phyloP scores from a whole-genome alignment of 2,113 vertebrate genomes.

The Apus apus region DNA sequence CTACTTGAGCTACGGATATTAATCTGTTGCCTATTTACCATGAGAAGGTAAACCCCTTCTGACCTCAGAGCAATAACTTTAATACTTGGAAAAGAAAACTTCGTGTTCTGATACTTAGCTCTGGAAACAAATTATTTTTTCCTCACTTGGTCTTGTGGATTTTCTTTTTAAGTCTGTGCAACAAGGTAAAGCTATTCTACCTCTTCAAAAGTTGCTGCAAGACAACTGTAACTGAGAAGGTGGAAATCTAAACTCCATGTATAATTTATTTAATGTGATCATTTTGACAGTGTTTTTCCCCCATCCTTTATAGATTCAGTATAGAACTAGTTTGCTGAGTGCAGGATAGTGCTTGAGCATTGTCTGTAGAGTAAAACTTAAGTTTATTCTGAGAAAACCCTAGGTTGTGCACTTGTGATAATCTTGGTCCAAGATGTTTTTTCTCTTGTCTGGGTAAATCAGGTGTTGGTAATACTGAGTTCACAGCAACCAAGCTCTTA shows the following conservation, averaged over 20 bases:
- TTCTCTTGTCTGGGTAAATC: neutral
- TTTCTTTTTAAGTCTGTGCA: neutral
- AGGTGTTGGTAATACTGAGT: neutral
- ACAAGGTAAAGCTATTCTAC: neutral
- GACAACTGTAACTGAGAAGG: neutral
- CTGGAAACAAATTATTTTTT: neutral
- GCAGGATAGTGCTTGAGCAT: neutral
- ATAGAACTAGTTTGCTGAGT: neutral
- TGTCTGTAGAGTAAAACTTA: neutral
- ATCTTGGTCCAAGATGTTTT: neutral
- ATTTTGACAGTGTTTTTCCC: rapidly evolving
- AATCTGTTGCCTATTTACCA: neutral
- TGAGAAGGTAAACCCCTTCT: neutral
- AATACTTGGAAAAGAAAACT: neutral
- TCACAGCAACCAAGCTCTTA: neutral
- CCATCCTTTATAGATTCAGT: neutral
- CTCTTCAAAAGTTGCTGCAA: neutral
- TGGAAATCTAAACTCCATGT: neutral
- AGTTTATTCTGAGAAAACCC: neutral
- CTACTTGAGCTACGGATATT: neutral
- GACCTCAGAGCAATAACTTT: neutral
- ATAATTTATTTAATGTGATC: neutral
- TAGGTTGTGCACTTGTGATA: neutral
- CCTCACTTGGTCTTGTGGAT: neutral
- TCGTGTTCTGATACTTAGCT: neutral